phyloP scores from a whole-genome alignment of 2,113 vertebrate species.

The Megaptera novaeangliae region DNA sequence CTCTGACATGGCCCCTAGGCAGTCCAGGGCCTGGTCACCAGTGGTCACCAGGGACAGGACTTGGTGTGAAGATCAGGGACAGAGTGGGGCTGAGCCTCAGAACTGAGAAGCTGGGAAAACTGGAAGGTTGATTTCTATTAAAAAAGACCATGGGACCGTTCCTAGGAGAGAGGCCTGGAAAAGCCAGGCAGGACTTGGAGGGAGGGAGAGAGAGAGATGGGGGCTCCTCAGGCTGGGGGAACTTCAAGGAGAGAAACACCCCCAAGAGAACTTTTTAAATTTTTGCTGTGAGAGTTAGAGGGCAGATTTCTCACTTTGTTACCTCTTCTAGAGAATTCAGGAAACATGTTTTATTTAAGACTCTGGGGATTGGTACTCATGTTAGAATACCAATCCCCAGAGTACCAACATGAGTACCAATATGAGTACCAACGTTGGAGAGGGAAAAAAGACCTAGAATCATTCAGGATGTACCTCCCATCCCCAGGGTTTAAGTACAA shows the following conservation, averaged over 20 bases:
- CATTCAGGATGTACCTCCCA: background rate
- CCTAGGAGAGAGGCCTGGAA: background rate
- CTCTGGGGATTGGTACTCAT: background rate
- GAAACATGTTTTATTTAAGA: background rate
- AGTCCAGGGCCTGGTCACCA: background rate
- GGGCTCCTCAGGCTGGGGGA: too few relatives aligned
- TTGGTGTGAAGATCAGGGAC: too few relatives aligned
- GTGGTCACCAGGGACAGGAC: background rate
- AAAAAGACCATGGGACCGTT: background rate
- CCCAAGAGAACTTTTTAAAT: background rate
- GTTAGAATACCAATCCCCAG: background rate
- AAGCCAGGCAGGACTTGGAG: background rate
- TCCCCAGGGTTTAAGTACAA: background rate
- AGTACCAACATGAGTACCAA: too few relatives aligned
- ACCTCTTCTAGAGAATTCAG: background rate
- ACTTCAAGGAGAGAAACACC: background rate
- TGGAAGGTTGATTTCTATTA: background rate
- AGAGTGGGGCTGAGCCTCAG: background rate
- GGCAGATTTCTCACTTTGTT: background rate
- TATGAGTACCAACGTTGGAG: background rate
- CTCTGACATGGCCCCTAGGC: too few relatives aligned
- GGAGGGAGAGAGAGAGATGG: background rate
- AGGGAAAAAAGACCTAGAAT: background rate
- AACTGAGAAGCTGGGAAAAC: background rate
- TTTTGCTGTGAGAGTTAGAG: background rate